Conservation (phyloP, 2,888 invertebrate species). For the Griposia aprilina region DNA sequence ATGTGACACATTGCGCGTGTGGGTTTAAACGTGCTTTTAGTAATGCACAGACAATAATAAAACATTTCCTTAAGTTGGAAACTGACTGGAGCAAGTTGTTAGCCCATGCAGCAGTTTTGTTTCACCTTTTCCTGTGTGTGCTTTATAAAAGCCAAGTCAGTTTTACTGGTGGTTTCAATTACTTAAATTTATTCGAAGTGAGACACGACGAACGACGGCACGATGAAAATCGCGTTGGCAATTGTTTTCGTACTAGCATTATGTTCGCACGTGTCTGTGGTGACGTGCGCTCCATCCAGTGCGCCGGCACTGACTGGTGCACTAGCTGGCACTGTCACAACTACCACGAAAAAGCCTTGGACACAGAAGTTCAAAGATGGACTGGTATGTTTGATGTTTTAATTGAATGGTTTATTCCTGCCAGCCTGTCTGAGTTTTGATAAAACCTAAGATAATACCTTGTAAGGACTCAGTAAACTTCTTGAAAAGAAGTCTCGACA, state of each 20-base stretch:
- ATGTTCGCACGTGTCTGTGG: slow-evolving; percentile 65
- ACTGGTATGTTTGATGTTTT: slow-evolving; percentile 70
- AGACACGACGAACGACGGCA: slow-evolving; percentile 30
- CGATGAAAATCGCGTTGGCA: slow-evolving; percentile 68
- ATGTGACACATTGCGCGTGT: slow-evolving; percentile 37
- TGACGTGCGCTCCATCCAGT: slow-evolving; percentile 53
- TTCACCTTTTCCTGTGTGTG: slow-evolving; percentile 58
- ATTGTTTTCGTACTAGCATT: slow-evolving; percentile 61
- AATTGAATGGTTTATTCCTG: background rate
- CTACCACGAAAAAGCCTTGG: slow-evolving; percentile 75
- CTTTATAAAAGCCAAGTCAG: slow-evolving; percentile 57
- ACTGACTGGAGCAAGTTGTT: slow-evolving; percentile 29
- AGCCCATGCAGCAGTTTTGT: slow-evolving; percentile 9
- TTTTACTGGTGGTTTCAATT: slow-evolving; percentile 39
- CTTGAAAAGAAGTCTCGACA: background rate
- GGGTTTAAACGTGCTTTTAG: slow-evolving; percentile 43
- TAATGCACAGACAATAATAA: slow-evolving; percentile 3
- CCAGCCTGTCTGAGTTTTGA: background rate
- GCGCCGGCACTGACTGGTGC: slow-evolving; percentile 35
- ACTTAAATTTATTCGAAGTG: slow-evolving; percentile 39
- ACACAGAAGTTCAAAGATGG: slow-evolving; percentile 75
- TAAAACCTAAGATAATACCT: background rate
- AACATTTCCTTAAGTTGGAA: slow-evolving; percentile 37
- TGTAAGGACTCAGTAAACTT: background rate
- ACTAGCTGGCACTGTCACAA: slow-evolving; percentile 48